A percentile compares a stretch with the other conserved stretches of the same genome.
phyloP scores from a whole-genome alignment of 2,113 vertebrate genomes.

The Bungarus multicinctus region DNA sequence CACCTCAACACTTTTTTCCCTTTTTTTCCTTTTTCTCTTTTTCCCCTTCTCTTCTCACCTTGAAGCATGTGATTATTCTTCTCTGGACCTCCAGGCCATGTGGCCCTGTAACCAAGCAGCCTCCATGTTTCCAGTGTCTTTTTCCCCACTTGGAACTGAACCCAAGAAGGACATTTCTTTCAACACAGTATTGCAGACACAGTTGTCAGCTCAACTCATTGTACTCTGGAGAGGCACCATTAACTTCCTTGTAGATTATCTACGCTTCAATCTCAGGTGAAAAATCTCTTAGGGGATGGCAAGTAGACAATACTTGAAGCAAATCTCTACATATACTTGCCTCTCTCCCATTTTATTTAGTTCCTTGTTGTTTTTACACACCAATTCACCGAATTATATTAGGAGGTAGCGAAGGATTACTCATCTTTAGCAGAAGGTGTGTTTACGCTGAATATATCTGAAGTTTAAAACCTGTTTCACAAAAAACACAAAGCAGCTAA shows the following conservation, averaged over 20 bases:
- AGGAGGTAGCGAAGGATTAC: not conserved
- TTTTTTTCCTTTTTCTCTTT: no score
- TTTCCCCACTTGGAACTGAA: no score
- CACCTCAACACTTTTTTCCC: no score
- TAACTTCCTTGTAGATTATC: not conserved
- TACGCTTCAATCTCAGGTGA: not conserved
- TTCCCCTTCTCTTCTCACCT: no score
- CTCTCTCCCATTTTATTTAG: not conserved
- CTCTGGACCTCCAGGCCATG: no score
- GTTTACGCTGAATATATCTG: slow-evolving; percentile 33
- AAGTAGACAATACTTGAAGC: not conserved
- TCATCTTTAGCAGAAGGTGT: not conserved
- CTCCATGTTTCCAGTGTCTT: no score
- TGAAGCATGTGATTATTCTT: no score
- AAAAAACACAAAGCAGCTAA: slow-evolving; percentile 45
- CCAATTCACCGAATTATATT: not conserved
- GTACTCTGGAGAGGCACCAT: not conserved
- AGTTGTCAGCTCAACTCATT: not conserved
- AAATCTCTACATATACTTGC: not conserved
- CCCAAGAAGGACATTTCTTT: no score
- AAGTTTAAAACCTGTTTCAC: slow-evolving; percentile 52
- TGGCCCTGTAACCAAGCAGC: no score
- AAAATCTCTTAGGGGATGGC: not conserved
- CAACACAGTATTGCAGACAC: not conserved
- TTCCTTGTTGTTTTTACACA: not conserved